phyloP scores from a whole-genome alignment of 2,797 vertebrate species.

The Forpus xanthops region DNA sequence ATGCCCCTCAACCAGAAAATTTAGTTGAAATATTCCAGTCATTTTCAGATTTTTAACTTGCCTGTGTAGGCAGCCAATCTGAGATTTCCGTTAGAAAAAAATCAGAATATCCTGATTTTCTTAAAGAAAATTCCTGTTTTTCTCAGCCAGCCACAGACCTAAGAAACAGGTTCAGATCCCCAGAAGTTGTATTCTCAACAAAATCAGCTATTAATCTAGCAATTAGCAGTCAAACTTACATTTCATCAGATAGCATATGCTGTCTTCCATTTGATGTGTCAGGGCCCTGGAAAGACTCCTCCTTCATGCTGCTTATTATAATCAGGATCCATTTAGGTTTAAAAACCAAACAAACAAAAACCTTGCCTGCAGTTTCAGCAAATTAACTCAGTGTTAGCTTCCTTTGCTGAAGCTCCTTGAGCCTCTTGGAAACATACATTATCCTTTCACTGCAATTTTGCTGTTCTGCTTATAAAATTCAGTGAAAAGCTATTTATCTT shows the following conservation, averaged over 20 bases:
- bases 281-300: background rate
- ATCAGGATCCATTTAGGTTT: background rate
- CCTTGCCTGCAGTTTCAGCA: background rate
- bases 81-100: background rate
- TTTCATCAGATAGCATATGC: background rate
- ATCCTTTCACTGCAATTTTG: background rate
- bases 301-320: background rate
- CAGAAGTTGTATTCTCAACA: background rate
- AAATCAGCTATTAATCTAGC: background rate
- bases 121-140: background rate
- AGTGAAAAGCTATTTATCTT: conserved; percentile 5
- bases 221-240: background rate
- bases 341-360: background rate
- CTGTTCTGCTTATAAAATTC: background rate
- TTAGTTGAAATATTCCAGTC: background rate
- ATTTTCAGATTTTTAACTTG: background rate
- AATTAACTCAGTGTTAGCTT: background rate
- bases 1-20: background rate
- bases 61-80: background rate
- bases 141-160: background rate
- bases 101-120: background rate
- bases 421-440: background rate
- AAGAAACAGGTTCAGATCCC: background rate
- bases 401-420: background rate
- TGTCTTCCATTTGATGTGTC: background rate